Evolutionary conservation across 2,888 invertebrate species (phyloP), one percentile per base, ranked within the genome.

Genomic region (Papilio elwesi): DNA sequence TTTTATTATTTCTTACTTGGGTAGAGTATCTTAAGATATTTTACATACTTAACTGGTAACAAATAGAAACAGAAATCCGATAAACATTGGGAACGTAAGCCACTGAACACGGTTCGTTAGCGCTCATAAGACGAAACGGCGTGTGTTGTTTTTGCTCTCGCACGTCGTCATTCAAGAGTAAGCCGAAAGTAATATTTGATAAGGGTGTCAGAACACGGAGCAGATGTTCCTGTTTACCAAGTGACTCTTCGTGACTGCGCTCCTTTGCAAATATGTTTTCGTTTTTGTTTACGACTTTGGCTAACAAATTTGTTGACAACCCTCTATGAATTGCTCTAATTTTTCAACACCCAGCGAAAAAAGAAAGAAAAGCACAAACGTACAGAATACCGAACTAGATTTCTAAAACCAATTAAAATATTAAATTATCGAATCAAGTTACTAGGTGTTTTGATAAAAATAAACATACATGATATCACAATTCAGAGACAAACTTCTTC

Each of bases 141-240:
- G 55, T 63, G 68, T 72, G 72, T 72, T 68, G 72, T 68, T 72
- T 72, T 72, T 72, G 57, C 64, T 64, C 72, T 72, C 64, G 15
- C 68, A 64, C 68, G 53, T 72, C 72, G 68, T 68, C 62, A 72
- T 68, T 72, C 63, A 68, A 68, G 63, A 68, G 72, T 64, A 68
- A 72, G 72, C 72, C 68, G 64, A 72, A 68, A 72, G 72, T 72
- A 68, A 72, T 72, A 72, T 72, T 72, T 72, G 72, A 72, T 72
- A 68, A 57, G 68, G 68, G 48, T 55, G 55, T 55, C 63, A 53
- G 49, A 55, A 68, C n/a, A 64, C 13, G 48, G 38, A 68, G 64
- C 68, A 72, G 64, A 68, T 68, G 67, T 71, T 68, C 62, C 62
- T 62, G 52, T 72, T 68, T 68, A 67, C 47, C 67, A 71, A 67